phyloP scores from a whole-genome alignment of 2,888 invertebrate genomes.

The Sipha maydis region DNA sequence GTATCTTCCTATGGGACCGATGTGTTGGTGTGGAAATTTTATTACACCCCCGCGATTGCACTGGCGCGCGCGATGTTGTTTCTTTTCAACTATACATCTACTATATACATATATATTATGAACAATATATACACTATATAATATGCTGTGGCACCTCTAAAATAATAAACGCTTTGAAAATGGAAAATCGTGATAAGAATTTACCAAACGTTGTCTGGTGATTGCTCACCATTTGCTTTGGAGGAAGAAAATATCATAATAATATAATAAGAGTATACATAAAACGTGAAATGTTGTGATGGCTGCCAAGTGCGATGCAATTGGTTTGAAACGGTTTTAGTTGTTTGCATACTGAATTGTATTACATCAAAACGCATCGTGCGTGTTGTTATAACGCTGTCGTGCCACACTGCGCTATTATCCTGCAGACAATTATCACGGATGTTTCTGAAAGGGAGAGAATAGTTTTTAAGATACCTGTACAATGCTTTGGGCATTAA shows the following conservation, averaged over 20 bases:
- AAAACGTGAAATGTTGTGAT: not conserved
- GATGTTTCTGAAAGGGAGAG: not conserved
- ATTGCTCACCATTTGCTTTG: not conserved
- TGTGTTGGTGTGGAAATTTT: slow-evolving; percentile 52
- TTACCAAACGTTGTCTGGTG: not conserved
- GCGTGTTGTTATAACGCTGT: no score
- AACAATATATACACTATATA: not conserved
- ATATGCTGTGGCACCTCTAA: slow-evolving; percentile 3
- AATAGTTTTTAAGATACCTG: not conserved
- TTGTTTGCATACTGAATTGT: not conserved
- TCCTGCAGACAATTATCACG: not conserved
- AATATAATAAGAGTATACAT: not conserved
- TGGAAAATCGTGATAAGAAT: slow-evolving; percentile 38
- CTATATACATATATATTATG: not conserved
- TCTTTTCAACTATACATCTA: slow-evolving; percentile 6
- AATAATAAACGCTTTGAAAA: slow-evolving; percentile 30
- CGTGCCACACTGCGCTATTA: not conserved
- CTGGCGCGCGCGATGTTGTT: slow-evolving; percentile 10
- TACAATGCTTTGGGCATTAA: not conserved
- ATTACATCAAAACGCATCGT: not conserved
- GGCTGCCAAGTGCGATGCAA: not conserved
- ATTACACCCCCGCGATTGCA: slow-evolving; percentile 49
- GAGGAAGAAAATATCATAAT: not conserved
- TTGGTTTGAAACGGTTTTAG: not conserved
- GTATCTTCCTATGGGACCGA: slow-evolving; percentile 37